Evolutionary conservation across 2,888 invertebrate genomes (phyloP).

Genomic region (Micoletzkya japonica): DNA sequence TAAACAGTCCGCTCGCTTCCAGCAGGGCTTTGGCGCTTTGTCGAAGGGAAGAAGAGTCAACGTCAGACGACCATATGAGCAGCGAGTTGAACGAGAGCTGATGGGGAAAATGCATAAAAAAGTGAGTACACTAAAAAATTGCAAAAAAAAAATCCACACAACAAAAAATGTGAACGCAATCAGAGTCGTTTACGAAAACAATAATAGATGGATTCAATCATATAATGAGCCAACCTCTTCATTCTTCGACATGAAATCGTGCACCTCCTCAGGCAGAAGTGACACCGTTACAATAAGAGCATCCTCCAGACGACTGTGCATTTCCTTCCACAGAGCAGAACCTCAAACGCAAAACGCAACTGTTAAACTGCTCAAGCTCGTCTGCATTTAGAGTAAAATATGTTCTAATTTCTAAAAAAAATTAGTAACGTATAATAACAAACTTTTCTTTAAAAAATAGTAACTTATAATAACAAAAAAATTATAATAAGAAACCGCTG

Average conservation of each 20-base stretch:
- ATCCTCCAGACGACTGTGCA: slow-evolving; percentile 11
- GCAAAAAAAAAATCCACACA: too few species aligned
- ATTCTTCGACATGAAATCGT: slow-evolving; percentile 6
- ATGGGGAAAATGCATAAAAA: not conserved
- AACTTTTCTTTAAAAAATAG: not conserved
- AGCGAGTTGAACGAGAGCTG: not conserved
- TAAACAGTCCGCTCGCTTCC: slow-evolving; percentile 14
- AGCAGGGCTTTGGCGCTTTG: slow-evolving; percentile 10
- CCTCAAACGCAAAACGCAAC: slow-evolving; percentile 2
- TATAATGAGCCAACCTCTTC: not conserved
- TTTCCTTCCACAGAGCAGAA: slow-evolving; percentile 5
- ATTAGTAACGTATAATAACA: too few species aligned
- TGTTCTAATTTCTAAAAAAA: not conserved
- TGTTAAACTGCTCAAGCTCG: not conserved
- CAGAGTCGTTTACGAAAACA: not conserved
- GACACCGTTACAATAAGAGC: slow-evolving; percentile 6
- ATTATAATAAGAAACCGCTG: slow-evolving; percentile 4
- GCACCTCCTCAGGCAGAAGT: not conserved
- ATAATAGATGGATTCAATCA: not conserved
- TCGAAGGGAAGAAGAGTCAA: slow-evolving; percentile 15
- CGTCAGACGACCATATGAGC: slow-evolving; percentile 12
- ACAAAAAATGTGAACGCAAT: too few species aligned
- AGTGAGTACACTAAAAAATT: not conserved
- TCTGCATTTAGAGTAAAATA: not conserved
- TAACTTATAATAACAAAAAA: not conserved